Evolutionary conservation across 2,888 invertebrate species (phyloP).

Genomic region (Lomographa bimaculata): DNA sequence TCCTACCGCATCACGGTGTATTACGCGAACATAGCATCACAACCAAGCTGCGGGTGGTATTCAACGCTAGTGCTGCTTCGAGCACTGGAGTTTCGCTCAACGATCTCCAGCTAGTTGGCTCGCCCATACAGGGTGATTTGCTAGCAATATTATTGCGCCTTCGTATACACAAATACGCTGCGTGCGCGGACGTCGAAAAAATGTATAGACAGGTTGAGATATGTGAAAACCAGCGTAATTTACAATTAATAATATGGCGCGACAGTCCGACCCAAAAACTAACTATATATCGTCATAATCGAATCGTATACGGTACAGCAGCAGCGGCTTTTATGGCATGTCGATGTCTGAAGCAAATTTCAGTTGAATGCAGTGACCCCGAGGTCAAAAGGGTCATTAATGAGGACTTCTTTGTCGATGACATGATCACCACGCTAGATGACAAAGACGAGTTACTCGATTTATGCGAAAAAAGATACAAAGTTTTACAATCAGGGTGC

Average conservation of each 20-base stretch:
- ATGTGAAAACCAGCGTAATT: constrained; percentile 32
- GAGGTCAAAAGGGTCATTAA: constrained; percentile 5
- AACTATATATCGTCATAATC: constrained; percentile 35
- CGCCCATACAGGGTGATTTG: constrained; percentile 36
- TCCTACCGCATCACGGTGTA: no score
- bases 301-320: constrained; percentile 38
- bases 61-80: constrained; percentile 15
- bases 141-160: constrained; percentile 38
- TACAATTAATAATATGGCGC: constrained; percentile 47
- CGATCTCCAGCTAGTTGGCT: constrained; percentile 35
- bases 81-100: constrained; percentile 29
- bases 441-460: constrained; percentile 4
- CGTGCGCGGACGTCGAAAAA: constrained; percentile 39
- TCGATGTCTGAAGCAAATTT: constrained; percentile 3
- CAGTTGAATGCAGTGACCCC: constrained; percentile 8
- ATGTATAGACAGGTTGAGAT: constrained; percentile 43
- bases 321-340: constrained; percentile 36
- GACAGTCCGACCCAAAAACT: constrained; percentile 30
- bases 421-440: constrained; percentile 11
- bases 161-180: constrained; percentile 33
- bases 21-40: constrained; percentile 8
- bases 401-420: constrained; percentile 24
- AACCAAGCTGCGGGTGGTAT: constrained; percentile 17
- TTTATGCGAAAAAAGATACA: constrained; percentile 2
- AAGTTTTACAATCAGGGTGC: constrained; percentile 16